These are phyloP conservation scores for Pseudolaguvia tuberculata DNA, from an alignment of 2,113 vertebrate genomes.

Conservation along the genomic window DNA sequence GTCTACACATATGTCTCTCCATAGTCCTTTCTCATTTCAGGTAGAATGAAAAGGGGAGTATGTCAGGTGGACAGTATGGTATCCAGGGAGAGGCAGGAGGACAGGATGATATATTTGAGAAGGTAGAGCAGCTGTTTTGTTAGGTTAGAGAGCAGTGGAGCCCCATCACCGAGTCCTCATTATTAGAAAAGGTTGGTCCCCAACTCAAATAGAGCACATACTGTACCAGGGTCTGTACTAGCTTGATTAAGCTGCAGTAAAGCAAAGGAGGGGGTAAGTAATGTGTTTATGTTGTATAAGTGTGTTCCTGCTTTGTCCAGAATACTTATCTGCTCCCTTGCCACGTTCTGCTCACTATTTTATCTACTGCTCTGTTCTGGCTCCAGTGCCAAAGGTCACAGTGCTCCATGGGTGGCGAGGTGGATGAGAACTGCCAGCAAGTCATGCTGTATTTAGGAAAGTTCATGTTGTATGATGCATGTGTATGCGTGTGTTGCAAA, in stretches of 20 bases:
- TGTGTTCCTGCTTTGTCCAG: conserved; percentile 39
- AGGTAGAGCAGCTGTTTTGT: conserved; percentile 52
- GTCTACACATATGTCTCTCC: conserved; percentile 66
- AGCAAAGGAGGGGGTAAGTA: conserved; percentile 35
- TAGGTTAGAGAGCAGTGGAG: conserved; percentile 41
- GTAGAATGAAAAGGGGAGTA: conserved; percentile 27
- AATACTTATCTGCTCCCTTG: conserved; percentile 30
- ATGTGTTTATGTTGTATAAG: conserved; percentile 50
- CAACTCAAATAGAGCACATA: conserved; percentile 47
- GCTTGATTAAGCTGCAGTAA: conserved; percentile 55
- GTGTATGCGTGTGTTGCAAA: background rate
- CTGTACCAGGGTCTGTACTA: conserved; percentile 31
- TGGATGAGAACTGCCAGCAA: conserved; percentile 29
- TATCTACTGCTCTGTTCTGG: conserved; percentile 40
- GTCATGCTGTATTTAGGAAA: conserved; percentile 27
- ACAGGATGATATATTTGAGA: conserved; percentile 63
- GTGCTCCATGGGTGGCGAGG: conserved; percentile 43
- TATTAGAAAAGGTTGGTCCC: conserved; percentile 45
- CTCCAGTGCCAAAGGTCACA: conserved; percentile 44
- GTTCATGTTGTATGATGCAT: background rate
- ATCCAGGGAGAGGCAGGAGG: conserved; percentile 59
- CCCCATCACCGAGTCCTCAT: conserved; percentile 42
- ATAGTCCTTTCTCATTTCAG: conserved; percentile 41
- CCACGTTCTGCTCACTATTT: conserved; percentile 31
- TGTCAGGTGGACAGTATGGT: conserved; percentile 51